Percentiles rank a stretch among this genome's conserved stretches.
These are phyloP conservation scores for Manis crassicaudata DNA, from an alignment of 2,797 vertebrate genomes.

Conservation along the genomic window DNA sequence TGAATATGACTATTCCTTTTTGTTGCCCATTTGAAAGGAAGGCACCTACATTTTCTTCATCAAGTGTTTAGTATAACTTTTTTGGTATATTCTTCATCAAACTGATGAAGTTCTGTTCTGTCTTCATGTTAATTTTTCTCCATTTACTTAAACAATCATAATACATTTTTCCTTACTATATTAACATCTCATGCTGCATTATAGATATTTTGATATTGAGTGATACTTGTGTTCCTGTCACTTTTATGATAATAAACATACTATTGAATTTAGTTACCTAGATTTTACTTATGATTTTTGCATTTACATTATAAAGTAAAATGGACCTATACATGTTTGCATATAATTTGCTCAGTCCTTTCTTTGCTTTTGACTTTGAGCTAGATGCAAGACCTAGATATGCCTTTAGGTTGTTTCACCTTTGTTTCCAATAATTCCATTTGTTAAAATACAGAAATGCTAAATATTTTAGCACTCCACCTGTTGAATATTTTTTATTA, in stretches of 20 bases:
- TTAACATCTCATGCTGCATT: not conserved
- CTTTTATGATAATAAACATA: not conserved
- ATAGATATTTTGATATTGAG: not conserved
- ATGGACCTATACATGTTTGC: not conserved
- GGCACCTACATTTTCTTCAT: not conserved
- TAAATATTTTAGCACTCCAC: not conserved
- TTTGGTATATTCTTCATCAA: not conserved
- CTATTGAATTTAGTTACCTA: not conserved
- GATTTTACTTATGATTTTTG: not conserved
- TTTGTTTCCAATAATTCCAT: not conserved
- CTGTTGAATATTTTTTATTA: not conserved
- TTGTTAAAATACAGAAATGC: not conserved
- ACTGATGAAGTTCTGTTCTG: not conserved
- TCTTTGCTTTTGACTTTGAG: not conserved
- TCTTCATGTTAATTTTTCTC: not conserved
- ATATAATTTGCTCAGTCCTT: not conserved
- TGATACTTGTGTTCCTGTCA: not conserved
- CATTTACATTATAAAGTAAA: not conserved
- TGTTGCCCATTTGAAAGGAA: not conserved
- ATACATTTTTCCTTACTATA: not conserved
- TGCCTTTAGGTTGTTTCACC: not conserved
- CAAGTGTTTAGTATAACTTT: not conserved
- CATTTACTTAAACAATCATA: not conserved
- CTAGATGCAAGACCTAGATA: not conserved
- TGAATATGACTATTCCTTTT: not conserved